phyloP scores from a whole-genome alignment of 2,888 invertebrate genomes.

The Imbricaverruca yamaguchii region DNA sequence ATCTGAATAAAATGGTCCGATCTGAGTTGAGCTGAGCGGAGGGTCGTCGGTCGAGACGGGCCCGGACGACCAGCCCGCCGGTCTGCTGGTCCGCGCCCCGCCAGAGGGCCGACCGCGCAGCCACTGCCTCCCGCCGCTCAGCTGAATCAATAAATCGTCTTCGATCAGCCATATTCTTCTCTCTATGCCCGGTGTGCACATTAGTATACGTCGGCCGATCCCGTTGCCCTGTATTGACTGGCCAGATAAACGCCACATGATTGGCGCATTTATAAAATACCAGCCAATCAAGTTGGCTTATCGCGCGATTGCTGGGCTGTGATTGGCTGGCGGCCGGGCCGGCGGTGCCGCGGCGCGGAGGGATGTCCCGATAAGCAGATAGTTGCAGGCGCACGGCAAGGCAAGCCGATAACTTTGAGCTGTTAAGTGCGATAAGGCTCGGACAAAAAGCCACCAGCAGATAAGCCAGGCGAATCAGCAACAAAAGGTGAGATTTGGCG shows the following conservation, averaged over 20 bases:
- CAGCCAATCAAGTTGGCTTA: constrained; percentile 22
- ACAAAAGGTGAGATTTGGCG: not conserved
- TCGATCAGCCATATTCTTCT: constrained; percentile 12
- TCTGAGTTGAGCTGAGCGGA: not conserved
- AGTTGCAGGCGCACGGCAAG: not conserved
- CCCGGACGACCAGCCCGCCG: not conserved
- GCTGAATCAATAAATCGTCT: not conserved
- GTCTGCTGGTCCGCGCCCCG: not conserved
- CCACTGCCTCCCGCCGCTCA: not conserved
- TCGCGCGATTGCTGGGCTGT: constrained; percentile 17
- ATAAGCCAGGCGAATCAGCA: not conserved
- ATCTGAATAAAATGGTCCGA: constrained; percentile 16
- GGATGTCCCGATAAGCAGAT: constrained; percentile 13
- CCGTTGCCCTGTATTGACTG: constrained; percentile 17
- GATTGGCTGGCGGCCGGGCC: constrained; percentile 9
- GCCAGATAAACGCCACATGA: constrained; percentile 20
- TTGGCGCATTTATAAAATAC: constrained; percentile 22
- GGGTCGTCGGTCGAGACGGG: not conserved
- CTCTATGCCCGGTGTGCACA: not conserved
- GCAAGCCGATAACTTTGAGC: not conserved
- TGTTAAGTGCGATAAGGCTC: not conserved
- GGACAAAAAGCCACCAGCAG: not conserved
- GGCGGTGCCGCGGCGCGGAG: not conserved
- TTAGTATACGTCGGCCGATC: not conserved
- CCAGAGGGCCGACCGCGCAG: not conserved